Conservation (phyloP, 1,140 invertebrate species). For the Grapholita molesta region DNA sequence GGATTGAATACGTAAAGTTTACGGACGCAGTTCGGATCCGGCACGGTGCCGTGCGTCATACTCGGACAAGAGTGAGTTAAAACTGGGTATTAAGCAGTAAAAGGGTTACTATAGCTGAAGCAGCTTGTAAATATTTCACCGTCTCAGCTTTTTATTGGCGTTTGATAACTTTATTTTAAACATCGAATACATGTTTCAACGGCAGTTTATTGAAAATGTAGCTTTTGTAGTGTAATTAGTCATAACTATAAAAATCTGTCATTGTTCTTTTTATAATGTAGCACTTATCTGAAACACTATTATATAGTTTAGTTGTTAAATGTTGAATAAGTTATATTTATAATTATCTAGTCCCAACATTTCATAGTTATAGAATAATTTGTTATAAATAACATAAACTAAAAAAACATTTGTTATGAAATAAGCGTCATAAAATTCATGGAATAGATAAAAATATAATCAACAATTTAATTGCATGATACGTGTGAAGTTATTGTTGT, state of each 20-base stretch:
- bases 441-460: constrained; percentile 14
- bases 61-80: too few relatives aligned
- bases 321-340: constrained; percentile 21
- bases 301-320: constrained; percentile 14
- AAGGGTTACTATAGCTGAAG: constrained; percentile 26
- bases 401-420: constrained; percentile 42
- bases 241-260: not conserved
- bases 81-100: too few relatives aligned
- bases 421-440: constrained; percentile 32
- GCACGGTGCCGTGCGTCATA: too few relatives aligned
- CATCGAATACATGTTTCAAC: not conserved
- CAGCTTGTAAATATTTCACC: constrained; percentile 65
- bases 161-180: constrained; percentile 26
- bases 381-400: constrained; percentile 18
- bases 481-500: constrained; percentile 52
- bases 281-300: constrained; percentile 12
- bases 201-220: constrained; percentile 7
- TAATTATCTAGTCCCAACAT: constrained; percentile 67
- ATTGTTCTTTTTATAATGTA: constrained; percentile 9
- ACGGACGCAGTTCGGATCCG: too few relatives aligned
- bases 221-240: constrained; percentile 5
- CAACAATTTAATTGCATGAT: constrained; percentile 40
- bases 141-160: constrained; percentile 28
- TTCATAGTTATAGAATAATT: constrained; percentile 49
- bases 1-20: too few relatives aligned